Conservation (phyloP, 2,113 vertebrate genomes). For the Synodontis membranacea region DNA sequence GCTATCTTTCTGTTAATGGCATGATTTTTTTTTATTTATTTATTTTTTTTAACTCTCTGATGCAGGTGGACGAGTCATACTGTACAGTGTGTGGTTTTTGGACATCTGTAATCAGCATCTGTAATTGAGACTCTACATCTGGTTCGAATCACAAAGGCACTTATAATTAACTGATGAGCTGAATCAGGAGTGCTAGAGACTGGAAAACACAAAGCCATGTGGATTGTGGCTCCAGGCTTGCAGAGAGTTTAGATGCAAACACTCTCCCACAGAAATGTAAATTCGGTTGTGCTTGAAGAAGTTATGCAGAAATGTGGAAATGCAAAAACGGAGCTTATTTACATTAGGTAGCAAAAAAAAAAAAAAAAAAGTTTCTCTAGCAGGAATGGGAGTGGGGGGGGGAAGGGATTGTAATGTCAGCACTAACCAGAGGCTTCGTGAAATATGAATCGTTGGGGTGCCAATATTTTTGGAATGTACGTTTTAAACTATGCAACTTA, state of each 20-base stretch:
- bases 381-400: neutral
- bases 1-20: neutral
- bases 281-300: neutral
- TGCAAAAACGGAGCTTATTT: neutral
- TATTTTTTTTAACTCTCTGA: neutral
- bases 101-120: neutral
- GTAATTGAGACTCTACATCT: slow-evolving; percentile 12
- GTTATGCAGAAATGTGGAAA: neutral
- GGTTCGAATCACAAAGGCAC: slow-evolving; percentile 4
- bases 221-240: neutral
- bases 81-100: neutral
- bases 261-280: neutral
- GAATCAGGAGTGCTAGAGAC: neutral
- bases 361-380: neutral
- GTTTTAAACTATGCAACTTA: neutral
- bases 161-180: slow-evolving; percentile 28
- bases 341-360: too few species aligned
- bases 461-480: neutral
- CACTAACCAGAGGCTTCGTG: too few species aligned
- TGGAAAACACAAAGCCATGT: neutral
- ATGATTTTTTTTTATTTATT: neutral
- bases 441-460: neutral
- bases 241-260: neutral
- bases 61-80: slow-evolving; percentile 5
- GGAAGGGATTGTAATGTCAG: neutral